phyloP scores from a whole-genome alignment of 2,797 vertebrate species.

The Mastacembelus armatus region DNA sequence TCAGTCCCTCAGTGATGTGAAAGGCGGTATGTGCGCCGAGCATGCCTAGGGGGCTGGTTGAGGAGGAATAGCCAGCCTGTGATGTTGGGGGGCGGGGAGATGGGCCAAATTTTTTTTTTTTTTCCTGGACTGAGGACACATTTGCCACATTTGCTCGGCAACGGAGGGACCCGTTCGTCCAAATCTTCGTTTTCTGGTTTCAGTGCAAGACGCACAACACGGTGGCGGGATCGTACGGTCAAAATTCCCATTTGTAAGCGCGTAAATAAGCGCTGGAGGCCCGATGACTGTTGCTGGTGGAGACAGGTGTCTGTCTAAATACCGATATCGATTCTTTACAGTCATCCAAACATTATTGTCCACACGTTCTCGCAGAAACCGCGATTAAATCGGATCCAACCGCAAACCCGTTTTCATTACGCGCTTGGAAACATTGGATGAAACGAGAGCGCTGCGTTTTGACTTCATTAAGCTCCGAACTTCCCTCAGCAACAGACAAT shows the following conservation, averaged over 20 bases:
- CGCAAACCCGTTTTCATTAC: background rate
- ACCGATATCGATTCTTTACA: slow-evolving; percentile 34
- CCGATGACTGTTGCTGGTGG: slow-evolving; percentile 66
- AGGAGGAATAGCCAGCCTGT: slow-evolving; percentile 46
- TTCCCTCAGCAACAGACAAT: slow-evolving; percentile 83
- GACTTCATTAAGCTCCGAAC: slow-evolving; percentile 63
- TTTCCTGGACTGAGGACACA: slow-evolving; percentile 36
- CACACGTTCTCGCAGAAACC: background rate
- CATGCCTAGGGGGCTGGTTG: slow-evolving; percentile 30
- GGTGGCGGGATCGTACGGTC: too few relatives aligned
- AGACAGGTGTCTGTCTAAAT: slow-evolving; percentile 76
- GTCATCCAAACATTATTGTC: slow-evolving; percentile 3
- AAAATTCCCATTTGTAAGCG: background rate
- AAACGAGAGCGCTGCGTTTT: background rate
- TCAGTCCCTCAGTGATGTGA: slow-evolving; percentile 39
- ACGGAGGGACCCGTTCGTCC: slow-evolving; percentile 30
- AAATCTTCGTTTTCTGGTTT: slow-evolving; percentile 5
- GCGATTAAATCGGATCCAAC: background rate
- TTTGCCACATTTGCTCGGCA: slow-evolving; percentile 54
- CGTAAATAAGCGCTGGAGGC: slow-evolving; percentile 37
- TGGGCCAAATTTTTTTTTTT: slow-evolving; percentile 23
- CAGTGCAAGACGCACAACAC: background rate
- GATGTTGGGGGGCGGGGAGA: slow-evolving; percentile 61
- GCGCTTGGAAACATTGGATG: background rate
- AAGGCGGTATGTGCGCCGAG: slow-evolving; percentile 41